phyloP scores from a whole-genome alignment of 2,888 invertebrate genomes.

The Volucella bombylans region DNA sequence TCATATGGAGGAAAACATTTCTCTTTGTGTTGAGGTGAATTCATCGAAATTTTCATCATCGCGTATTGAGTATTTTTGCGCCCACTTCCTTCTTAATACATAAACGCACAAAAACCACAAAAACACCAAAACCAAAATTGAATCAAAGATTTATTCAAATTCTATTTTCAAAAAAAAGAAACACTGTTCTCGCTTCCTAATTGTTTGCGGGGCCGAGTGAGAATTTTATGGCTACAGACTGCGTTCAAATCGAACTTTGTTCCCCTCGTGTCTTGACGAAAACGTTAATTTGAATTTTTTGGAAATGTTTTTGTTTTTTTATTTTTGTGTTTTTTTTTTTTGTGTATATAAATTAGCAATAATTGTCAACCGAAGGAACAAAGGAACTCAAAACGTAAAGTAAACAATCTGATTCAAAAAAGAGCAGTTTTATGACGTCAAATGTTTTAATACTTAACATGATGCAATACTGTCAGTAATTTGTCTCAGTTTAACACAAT shows the following conservation, averaged over 20 bases:
- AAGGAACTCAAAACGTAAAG: not conserved
- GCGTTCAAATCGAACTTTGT: conserved; percentile 27
- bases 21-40: conserved; percentile 38
- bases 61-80: conserved; percentile 8
- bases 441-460: conserved; percentile 50
- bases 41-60: conserved; percentile 24
- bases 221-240: conserved; percentile 28
- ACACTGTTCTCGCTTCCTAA: conserved; percentile 37
- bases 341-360: conserved; percentile 44
- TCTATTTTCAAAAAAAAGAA: conserved; percentile 37
- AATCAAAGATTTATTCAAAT: conserved; percentile 26
- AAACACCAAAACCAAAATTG: not conserved
- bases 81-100: conserved; percentile 40
- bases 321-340: not conserved
- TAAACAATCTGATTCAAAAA: too few relatives aligned
- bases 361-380: conserved; percentile 52
- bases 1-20: conserved; percentile 22
- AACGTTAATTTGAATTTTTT: not conserved
- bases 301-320: not conserved
- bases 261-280: not conserved
- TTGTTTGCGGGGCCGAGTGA: conserved; percentile 42
- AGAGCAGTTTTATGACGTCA: conserved; percentile 49
- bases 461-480: conserved; percentile 62
- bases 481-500: conserved; percentile 33
- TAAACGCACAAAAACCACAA: conserved; percentile 16